phyloP scores from a whole-genome alignment of 1,140 invertebrate genomes.

The Drosophila serrata region DNA sequence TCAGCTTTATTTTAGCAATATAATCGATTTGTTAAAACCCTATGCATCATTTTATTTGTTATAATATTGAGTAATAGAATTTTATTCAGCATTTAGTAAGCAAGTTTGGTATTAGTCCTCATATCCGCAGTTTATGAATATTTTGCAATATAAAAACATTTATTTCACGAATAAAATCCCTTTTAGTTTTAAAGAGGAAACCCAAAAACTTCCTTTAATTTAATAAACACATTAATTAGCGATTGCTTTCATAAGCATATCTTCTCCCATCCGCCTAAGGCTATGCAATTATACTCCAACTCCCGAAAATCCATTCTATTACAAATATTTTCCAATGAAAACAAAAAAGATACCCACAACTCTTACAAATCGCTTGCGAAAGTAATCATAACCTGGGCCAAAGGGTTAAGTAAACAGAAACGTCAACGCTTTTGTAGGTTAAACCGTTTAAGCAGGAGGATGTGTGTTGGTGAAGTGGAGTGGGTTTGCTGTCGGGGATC shows the following conservation, averaged over 20 bases:
- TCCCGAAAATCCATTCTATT: not conserved
- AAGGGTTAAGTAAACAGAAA: constrained; percentile 48
- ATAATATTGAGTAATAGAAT: not conserved
- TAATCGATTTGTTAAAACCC: not conserved
- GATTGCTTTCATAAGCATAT: not conserved
- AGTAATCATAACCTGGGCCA: constrained; percentile 40
- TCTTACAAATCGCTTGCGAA: constrained; percentile 21
- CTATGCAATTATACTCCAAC: constrained; percentile 7
- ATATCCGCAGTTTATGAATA: not conserved
- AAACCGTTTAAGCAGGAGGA: constrained; percentile 78
- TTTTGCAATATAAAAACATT: not conserved
- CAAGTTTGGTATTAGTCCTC: not conserved
- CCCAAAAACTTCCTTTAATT: not conserved
- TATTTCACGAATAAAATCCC: not conserved
- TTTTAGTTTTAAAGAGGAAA: not conserved
- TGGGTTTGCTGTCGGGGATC: constrained; percentile 25
- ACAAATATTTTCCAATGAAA: constrained; percentile 31
- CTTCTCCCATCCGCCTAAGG: not conserved
- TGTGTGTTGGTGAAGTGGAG: constrained; percentile 28
- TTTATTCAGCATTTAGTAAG: not conserved
- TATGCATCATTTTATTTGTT: not conserved
- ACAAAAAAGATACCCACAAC: constrained; percentile 5
- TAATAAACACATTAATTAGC: not conserved
- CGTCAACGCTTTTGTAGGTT: constrained; percentile 69
- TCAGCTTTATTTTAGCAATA: too few relatives aligned